phyloP scores from a whole-genome alignment of 2,797 vertebrate genomes.

The Sciurus vulgaris region DNA sequence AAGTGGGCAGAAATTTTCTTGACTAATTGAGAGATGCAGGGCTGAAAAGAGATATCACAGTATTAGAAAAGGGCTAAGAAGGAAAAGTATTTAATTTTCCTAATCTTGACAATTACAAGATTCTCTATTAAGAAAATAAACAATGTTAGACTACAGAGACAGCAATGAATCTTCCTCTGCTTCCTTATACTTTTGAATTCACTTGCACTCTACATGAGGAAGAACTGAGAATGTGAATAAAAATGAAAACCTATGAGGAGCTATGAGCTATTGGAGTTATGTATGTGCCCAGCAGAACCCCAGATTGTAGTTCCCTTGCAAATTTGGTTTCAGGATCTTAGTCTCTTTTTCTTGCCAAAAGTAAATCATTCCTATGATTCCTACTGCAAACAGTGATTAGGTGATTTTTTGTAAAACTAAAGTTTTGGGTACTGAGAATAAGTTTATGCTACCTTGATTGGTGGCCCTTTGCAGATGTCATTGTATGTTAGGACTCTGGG shows the following conservation, averaged over 20 bases:
- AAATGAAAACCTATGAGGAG: neutral
- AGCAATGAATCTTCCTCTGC: neutral
- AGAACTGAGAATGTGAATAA: neutral
- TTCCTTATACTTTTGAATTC: constrained; percentile 25
- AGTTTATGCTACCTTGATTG: constrained; percentile 6
- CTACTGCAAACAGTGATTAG: constrained; percentile 52
- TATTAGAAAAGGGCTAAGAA: neutral
- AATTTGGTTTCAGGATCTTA: constrained; percentile 3
- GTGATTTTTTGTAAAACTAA: neutral
- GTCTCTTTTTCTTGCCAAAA: constrained; percentile 20
- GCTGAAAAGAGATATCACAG: neutral
- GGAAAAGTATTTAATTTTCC: neutral
- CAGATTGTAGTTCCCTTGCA: neutral
- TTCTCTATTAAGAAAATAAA: neutral
- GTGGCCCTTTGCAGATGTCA: neutral
- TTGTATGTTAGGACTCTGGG: neutral
- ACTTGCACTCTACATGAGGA: neutral
- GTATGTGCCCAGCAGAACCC: neutral
- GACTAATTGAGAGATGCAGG: neutral
- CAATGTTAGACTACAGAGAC: neutral
- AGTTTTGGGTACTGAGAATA: neutral
- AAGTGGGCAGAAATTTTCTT: neutral
- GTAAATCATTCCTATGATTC: constrained; percentile 57
- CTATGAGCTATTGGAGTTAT: neutral
- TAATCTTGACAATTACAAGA: neutral